Evolutionary conservation across 2,888 invertebrate species (phyloP).

Genomic region (Tortrix viridana): DNA sequence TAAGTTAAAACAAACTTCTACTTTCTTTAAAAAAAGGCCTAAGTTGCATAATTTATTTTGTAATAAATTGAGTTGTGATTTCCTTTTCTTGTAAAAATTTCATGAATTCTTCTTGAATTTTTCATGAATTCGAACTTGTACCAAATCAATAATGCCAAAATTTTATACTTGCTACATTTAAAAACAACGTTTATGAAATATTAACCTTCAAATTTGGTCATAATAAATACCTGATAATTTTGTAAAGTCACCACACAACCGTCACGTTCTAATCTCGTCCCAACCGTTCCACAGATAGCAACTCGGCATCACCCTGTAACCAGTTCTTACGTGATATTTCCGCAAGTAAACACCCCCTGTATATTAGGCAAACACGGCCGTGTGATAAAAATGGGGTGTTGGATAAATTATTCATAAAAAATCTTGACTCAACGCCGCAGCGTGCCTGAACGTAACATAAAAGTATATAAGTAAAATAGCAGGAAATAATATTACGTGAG

Average conservation of each 20-base stretch:
- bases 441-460: conserved; percentile 36
- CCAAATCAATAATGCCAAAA: no score
- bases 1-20: no score
- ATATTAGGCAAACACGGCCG: conserved; percentile 42
- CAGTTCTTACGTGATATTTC: conserved; percentile 43
- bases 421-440: conserved; percentile 60
- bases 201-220: background rate
- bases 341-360: conserved; percentile 49
- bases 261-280: background rate
- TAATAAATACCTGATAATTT: background rate
- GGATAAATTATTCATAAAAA: conserved; percentile 80
- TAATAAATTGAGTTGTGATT: no score
- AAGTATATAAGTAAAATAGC: conserved; percentile 23
- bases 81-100: no score
- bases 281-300: conserved; percentile 14
- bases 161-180: no score
- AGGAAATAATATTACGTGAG: conserved; percentile 5
- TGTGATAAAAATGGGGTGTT: conserved; percentile 67
- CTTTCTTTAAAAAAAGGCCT: no score
- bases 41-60: no score
- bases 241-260: background rate
- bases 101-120: no score
- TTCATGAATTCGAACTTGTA: no score
- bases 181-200: background rate
- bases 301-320: conserved; percentile 17